These are phyloP conservation scores for Nematostella vectensis DNA, from an alignment of 92 coral and sea anemone genomes.

Conservation along the genomic window DNA sequence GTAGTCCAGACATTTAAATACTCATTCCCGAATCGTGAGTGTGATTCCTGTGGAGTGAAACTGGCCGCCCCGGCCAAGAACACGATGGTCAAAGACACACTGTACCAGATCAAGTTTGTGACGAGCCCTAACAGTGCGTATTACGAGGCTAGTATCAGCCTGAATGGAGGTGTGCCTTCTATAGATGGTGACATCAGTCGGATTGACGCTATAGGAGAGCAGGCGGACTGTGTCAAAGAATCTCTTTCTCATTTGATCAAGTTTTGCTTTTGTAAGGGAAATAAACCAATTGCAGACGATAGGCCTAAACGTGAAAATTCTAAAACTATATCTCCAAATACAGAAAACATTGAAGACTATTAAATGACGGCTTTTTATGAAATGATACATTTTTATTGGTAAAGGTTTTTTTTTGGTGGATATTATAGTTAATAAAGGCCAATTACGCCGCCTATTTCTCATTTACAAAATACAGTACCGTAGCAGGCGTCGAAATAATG, in stretches of 20 bases:
- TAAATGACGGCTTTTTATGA: too few relatives aligned
- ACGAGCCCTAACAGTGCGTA: constrained; percentile 65
- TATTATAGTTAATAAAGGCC: too few relatives aligned
- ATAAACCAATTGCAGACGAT: neutral
- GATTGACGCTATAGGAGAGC: constrained; percentile 31
- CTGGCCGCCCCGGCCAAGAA: constrained; percentile 42
- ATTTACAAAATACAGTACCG: too few relatives aligned
- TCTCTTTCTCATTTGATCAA: constrained; percentile 23
- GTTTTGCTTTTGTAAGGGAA: constrained; percentile 21
- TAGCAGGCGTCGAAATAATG: too few relatives aligned
- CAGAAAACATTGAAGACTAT: too few relatives aligned
- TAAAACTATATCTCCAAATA: too few relatives aligned
- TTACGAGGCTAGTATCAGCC: constrained; percentile 64
- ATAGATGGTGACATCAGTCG: constrained; percentile 54
- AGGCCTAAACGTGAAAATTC: too few relatives aligned
- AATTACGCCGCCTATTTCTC: too few relatives aligned
- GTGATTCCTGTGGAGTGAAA: constrained; percentile 51
- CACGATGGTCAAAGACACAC: constrained; percentile 39
- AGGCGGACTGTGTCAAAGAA: constrained; percentile 45
- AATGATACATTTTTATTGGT: too few relatives aligned
- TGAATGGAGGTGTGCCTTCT: constrained; percentile 34
- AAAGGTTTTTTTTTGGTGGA: too few relatives aligned
- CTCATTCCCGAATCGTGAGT: constrained; percentile 30
- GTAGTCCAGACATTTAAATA: constrained; percentile 46
- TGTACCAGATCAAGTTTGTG: constrained; percentile 70